Conservation (phyloP, 2,888 invertebrate genomes). For the Tipula lateralis region DNA sequence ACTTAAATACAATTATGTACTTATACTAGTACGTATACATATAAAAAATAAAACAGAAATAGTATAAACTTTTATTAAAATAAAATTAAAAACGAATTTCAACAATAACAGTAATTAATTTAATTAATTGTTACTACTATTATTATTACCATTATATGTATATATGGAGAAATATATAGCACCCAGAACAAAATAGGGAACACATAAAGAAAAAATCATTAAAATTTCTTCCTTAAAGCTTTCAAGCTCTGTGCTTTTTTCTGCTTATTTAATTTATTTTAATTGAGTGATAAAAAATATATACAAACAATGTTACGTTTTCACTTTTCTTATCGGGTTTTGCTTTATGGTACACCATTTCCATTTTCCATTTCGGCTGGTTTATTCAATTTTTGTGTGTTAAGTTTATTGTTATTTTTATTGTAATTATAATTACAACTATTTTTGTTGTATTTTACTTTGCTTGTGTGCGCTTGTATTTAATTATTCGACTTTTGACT, state of each 20-base stretch:
- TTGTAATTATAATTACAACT: not conserved
- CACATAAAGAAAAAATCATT: not conserved
- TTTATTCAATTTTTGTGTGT: not conserved
- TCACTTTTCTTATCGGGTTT: constrained; percentile 1
- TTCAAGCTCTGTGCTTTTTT: not conserved
- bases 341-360: not conserved
- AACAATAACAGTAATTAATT: not conserved
- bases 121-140: not conserved
- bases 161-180: not conserved
- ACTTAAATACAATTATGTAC: too few species aligned
- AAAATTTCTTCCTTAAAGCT: not conserved
- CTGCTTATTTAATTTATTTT: constrained; percentile 6
- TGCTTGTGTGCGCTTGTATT: not conserved
- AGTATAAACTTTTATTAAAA: not conserved
- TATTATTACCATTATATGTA: not conserved
- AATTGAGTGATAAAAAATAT: constrained; percentile 12
- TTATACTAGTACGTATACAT: not conserved
- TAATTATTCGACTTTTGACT: not conserved
- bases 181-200: not conserved
- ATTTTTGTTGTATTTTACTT: not conserved
- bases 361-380: not conserved
- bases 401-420: not conserved
- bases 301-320: not conserved
- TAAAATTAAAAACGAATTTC: not conserved
- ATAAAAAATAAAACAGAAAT: not conserved